phyloP scores from a whole-genome alignment of 2,888 invertebrate species.

The Rhagonycha lutea region DNA sequence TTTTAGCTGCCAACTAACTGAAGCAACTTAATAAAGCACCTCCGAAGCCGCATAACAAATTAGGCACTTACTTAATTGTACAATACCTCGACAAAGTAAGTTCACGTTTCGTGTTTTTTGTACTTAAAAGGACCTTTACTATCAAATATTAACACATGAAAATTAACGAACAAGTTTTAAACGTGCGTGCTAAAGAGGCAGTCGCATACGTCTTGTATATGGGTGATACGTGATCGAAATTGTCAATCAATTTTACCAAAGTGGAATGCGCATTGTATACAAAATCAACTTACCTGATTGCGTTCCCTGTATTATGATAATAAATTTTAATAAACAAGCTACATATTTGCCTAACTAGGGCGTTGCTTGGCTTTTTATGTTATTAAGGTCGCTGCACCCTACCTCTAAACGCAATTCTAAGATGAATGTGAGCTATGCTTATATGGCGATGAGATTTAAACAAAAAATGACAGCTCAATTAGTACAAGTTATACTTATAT shows the following conservation, averaged over 20 bases:
- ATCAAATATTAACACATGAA: neutral
- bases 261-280: neutral
- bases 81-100: slow-evolving; percentile 22
- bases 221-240: slow-evolving; percentile 20
- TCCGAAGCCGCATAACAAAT: slow-evolving; percentile 32
- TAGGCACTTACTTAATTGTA: slow-evolving; percentile 35
- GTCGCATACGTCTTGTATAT: neutral
- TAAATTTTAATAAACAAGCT: neutral
- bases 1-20: neutral
- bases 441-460: neutral
- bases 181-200: neutral
- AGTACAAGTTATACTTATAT: too few species aligned
- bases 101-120: neutral
- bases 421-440: too few species aligned
- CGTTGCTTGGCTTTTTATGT: neutral
- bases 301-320: neutral
- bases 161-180: neutral
- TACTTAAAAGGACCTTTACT: slow-evolving; percentile 2
- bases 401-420: neutral
- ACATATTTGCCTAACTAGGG: neutral
- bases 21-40: slow-evolving; percentile 29
- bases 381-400: neutral
- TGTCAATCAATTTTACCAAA: slow-evolving; percentile 10
- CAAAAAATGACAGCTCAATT: neutral
- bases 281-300: neutral